A percentile compares a stretch with the other conserved stretches of the same genome.
phyloP scores from a whole-genome alignment of 1,140 invertebrate genomes.

The Achroia grisella region DNA sequence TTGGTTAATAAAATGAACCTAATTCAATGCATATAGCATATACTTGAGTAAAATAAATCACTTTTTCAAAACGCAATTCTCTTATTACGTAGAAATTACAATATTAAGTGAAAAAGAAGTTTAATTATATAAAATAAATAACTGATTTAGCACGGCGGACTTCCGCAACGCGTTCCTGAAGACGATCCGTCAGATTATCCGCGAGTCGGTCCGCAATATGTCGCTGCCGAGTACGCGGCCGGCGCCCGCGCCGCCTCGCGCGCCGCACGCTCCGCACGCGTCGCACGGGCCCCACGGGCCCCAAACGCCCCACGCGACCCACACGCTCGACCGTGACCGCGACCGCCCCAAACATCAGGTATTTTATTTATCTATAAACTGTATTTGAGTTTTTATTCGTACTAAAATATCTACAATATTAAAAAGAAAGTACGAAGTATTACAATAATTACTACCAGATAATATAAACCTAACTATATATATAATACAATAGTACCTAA shows the following conservation, averaged over 20 bases:
- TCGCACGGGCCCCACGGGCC: constrained; percentile 74
- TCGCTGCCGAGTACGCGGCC: constrained; percentile 87
- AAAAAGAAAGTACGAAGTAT: too few relatives aligned
- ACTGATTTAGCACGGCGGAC: constrained; percentile 85
- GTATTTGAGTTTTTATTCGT: too few relatives aligned
- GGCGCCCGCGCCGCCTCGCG: constrained; percentile 59
- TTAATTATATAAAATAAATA: neutral
- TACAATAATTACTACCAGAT: too few relatives aligned
- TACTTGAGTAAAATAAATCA: too few relatives aligned
- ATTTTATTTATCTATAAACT: neutral
- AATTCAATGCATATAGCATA: too few relatives aligned
- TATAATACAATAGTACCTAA: too few relatives aligned
- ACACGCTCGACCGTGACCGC: constrained; percentile 73
- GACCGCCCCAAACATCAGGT: constrained; percentile 76
- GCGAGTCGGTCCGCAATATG: constrained; percentile 96
- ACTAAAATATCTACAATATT: too few relatives aligned
- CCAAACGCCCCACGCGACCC: constrained; percentile 75
- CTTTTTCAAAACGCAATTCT: too few relatives aligned
- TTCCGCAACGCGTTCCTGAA: constrained; percentile 97
- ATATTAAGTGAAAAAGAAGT: too few relatives aligned
- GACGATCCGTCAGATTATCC: constrained; percentile 96
- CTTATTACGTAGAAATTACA: too few relatives aligned
- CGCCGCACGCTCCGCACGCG: constrained; percentile 55
- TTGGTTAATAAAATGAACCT: too few relatives aligned
- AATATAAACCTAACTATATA: too few relatives aligned